phyloP scores from a whole-genome alignment of 1,140 invertebrate genomes.

The Coelopa frigida region DNA sequence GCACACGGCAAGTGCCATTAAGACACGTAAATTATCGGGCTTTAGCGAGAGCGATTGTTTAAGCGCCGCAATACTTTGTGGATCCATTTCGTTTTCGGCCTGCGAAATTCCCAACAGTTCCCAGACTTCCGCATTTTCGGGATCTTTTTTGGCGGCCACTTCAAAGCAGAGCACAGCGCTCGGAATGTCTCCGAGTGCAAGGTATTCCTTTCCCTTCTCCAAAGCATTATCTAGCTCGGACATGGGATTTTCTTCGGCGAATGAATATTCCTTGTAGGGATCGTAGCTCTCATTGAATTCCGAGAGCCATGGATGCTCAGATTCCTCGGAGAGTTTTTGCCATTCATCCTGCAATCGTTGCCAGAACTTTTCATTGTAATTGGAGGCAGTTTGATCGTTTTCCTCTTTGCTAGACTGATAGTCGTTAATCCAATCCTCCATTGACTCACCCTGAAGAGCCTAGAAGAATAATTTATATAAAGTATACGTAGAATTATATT shows the following conservation, averaged over 20 bases:
- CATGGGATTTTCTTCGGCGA: constrained; percentile 83
- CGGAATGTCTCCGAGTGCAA: constrained; percentile 83
- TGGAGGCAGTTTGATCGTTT: constrained; percentile 36
- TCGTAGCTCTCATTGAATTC: constrained; percentile 59
- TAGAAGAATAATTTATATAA: not conserved
- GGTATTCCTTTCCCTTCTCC: constrained; percentile 73
- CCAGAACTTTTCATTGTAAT: constrained; percentile 63
- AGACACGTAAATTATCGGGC: constrained; percentile 70
- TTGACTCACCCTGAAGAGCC: not conserved
- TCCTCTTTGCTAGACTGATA: constrained; percentile 37
- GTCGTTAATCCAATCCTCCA: constrained; percentile 29
- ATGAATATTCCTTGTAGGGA: constrained; percentile 69
- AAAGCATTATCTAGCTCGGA: constrained; percentile 72
- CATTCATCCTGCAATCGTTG: constrained; percentile 68
- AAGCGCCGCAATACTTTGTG: constrained; percentile 79
- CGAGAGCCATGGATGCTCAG: constrained; percentile 59
- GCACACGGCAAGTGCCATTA: constrained; percentile 86
- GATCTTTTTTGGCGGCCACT: constrained; percentile 82
- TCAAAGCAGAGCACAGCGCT: constrained; percentile 96
- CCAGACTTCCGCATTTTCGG: constrained; percentile 75
- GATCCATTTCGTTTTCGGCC: constrained; percentile 71
- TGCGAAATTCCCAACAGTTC: constrained; percentile 78
- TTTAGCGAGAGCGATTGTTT: constrained; percentile 78
- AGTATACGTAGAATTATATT: too few species aligned
- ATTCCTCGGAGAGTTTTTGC: constrained; percentile 57